A percentile compares a stretch with the other conserved stretches of the same genome.
phyloP scores from a whole-genome alignment of 2,797 vertebrate genomes.

The Sylvia borin region DNA sequence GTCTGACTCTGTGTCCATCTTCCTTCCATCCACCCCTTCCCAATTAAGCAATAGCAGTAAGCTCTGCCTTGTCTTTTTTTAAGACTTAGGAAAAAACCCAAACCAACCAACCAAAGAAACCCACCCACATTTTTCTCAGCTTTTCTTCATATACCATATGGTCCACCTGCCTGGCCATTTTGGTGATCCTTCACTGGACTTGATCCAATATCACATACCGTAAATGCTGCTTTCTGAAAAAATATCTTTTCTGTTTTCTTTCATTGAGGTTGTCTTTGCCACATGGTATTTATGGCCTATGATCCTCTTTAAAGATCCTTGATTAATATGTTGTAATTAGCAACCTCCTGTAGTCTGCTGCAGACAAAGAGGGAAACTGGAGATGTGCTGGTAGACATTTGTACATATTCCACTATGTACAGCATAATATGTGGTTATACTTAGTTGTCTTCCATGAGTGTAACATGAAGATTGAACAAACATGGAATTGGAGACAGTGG shows the following conservation, averaged over 20 bases:
- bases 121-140: background rate
- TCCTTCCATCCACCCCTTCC: background rate
- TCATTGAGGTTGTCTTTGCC: background rate
- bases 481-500: background rate
- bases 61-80: background rate
- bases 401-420: background rate
- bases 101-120: background rate
- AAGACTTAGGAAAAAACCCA: background rate
- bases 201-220: background rate
- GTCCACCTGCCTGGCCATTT: background rate
- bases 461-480: background rate
- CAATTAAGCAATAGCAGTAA: background rate
- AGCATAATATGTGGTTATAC: background rate
- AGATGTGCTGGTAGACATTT: background rate
- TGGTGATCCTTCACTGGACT: background rate
- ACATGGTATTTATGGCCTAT: background rate
- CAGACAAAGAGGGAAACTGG: background rate
- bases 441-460: background rate
- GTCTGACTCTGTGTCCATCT: background rate
- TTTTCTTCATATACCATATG: background rate
- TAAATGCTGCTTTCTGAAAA: background rate
- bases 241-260: background rate
- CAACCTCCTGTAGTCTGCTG: background rate
- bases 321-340: background rate
- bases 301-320: background rate